Percentiles rank a stretch among this genome's conserved stretches.
These are phyloP conservation scores for Meloe dianella DNA, from an alignment of 2,888 invertebrate species.

Conservation along the genomic window DNA sequence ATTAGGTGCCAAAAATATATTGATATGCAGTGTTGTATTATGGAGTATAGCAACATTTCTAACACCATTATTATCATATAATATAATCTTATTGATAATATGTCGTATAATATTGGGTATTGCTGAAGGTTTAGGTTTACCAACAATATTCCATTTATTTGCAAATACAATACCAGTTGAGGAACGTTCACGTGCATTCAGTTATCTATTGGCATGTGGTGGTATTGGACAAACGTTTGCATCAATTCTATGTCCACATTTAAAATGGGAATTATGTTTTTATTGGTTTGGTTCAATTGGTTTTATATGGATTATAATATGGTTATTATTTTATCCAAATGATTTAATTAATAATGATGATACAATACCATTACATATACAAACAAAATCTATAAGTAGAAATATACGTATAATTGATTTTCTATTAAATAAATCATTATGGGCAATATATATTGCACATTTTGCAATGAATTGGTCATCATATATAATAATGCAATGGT, in stretches of 20 bases:
- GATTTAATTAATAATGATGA: slow-evolving; percentile 60
- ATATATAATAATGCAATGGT: slow-evolving; percentile 81
- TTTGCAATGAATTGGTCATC: slow-evolving; percentile 83
- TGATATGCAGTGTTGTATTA: slow-evolving; percentile 71
- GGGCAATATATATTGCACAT: slow-evolving; percentile 77
- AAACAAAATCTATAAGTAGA: slow-evolving; percentile 61
- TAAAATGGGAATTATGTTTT: slow-evolving; percentile 72
- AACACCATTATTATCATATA: slow-evolving; percentile 73
- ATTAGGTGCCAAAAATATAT: slow-evolving; percentile 72
- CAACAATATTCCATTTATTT: slow-evolving; percentile 78
- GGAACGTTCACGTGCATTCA: slow-evolving; percentile 74
- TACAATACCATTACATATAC: slow-evolving; percentile 64
- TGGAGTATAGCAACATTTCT: slow-evolving; percentile 77
- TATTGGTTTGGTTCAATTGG: slow-evolving; percentile 73
- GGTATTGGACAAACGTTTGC: slow-evolving; percentile 79
- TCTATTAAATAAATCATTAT: slow-evolving; percentile 71
- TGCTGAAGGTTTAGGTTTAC: slow-evolving; percentile 76
- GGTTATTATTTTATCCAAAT: slow-evolving; percentile 69
- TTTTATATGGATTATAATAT: slow-evolving; percentile 70
- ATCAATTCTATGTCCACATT: slow-evolving; percentile 73
- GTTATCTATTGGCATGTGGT: slow-evolving; percentile 74
- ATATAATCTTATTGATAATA: slow-evolving; percentile 67
- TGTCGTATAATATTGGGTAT: slow-evolving; percentile 72
- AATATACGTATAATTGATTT: slow-evolving; percentile 71
- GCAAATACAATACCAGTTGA: slow-evolving; percentile 74